A percentile compares a stretch with the other conserved stretches of the same genome.
Evolutionary conservation across 2,113 vertebrate genomes (phyloP).

Genomic region (Callospermophilus lateralis): DNA sequence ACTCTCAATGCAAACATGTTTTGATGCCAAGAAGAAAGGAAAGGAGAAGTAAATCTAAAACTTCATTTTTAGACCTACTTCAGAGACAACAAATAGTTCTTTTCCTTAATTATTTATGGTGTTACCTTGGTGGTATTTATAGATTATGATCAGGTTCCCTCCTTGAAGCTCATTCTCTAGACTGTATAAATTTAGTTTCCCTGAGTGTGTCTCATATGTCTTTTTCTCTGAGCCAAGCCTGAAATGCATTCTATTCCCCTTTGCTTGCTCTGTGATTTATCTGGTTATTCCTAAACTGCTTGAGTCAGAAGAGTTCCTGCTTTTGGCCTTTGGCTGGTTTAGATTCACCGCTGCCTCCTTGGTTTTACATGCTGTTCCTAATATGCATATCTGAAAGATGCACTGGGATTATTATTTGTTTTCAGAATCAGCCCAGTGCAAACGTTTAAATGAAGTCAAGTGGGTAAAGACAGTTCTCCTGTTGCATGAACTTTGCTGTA

Average conservation of each 20-base stretch:
- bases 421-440: slow-evolving; percentile 13
- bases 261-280: slow-evolving; percentile 76
- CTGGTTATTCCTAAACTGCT: slow-evolving; percentile 62
- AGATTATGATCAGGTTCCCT: slow-evolving; percentile 78
- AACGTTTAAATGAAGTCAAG: slow-evolving; percentile 4
- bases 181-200: slow-evolving; percentile 78
- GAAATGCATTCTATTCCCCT: slow-evolving; percentile 64
- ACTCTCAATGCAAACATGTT: slow-evolving; percentile 34
- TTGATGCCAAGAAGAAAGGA: slow-evolving; percentile 68
- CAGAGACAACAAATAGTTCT: slow-evolving; percentile 51
- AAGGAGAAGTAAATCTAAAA: slow-evolving; percentile 56
- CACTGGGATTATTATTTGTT: slow-evolving; percentile 47
- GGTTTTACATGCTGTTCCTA: slow-evolving; percentile 32
- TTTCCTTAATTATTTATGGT: slow-evolving; percentile 77
- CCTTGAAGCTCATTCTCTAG: slow-evolving; percentile 68
- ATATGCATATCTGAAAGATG: slow-evolving; percentile 53
- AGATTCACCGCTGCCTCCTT: slow-evolving; percentile 56
- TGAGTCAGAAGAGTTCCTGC: slow-evolving; percentile 48
- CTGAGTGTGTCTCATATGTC: slow-evolving; percentile 66
- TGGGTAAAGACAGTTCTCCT: slow-evolving; percentile 14
- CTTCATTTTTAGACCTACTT: slow-evolving; percentile 65
- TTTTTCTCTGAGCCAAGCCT: slow-evolving; percentile 66
- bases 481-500: neutral
- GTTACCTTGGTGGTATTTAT: slow-evolving; percentile 81
- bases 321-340: slow-evolving; percentile 59